Base-by-base conservation (phyloP, 2,888 invertebrate genomes). In the Tortricodes alternella region DNA sequence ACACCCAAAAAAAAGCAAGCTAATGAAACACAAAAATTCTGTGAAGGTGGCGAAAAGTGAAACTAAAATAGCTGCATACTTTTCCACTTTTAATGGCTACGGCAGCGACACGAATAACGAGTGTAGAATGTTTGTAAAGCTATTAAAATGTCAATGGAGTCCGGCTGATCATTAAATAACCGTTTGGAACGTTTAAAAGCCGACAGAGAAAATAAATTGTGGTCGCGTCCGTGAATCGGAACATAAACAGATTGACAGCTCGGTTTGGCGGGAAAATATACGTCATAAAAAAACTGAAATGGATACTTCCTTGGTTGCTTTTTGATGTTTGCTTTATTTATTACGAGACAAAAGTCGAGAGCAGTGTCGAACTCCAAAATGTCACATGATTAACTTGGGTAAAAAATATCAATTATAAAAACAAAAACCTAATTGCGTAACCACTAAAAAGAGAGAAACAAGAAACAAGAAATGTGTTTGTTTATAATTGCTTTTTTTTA, bases 201-300 rank as follows among this genome's bases (percentile, higher is more conserved):
- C n/a, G 44, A 44, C 44, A 44, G 16, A 16, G 44, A 29, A 27
- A 44, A 44, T 44, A 44, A 44, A 44, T 44, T 16, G 29, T 9
- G 41, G 24, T 15, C 16, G 16, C 24, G 39, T 9, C 0, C 11
- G 29, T 18, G 44, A 18, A 27, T 18, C 11, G 18, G 44, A 29
- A 44, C 44, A 29, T 44, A 44, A 44, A 44, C 44, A 27, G 44
- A 29, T 29, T 44, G 44, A 44, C 44, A 44, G 44, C 44, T 18
- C 27, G 29, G 29, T 29, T 44, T 44, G 44, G 44, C 44, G 44
- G 44, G 18, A 29, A 44, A 44, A 44, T 29, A 29, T 23, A 24
- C 18, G 44, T 44, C 44, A 29, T 44, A 43, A 43, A 43, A 41
- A 27, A 27, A 23, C 21, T 34, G 44, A 44, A 44, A 44, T 44